These are phyloP conservation scores for Notothenia coriiceps DNA, from an alignment of 2,113 vertebrate species.

Conservation along the genomic window DNA sequence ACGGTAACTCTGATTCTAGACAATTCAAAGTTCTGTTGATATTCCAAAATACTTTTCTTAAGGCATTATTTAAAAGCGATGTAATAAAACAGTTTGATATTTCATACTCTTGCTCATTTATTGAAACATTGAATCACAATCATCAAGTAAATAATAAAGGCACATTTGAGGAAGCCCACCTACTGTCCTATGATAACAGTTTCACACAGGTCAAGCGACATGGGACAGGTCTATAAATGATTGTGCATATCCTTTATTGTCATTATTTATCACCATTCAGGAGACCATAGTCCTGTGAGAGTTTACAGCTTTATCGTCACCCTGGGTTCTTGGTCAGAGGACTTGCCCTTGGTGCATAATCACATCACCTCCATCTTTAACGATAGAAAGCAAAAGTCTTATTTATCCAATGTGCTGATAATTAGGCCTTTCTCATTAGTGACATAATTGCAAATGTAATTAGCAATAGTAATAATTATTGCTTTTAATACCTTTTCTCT, in stretches of 20 bases:
- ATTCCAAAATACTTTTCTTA: too few species aligned
- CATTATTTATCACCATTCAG: background rate
- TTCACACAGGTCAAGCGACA: background rate
- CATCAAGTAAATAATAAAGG: background rate
- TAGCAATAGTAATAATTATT: conserved; percentile 86
- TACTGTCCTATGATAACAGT: conserved; percentile 3
- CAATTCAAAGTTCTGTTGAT: background rate
- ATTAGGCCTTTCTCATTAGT: conserved; percentile 85
- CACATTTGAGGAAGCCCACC: conserved; percentile 4
- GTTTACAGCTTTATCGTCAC: conserved; percentile 15
- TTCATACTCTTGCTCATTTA: background rate
- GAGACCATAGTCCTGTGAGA: background rate
- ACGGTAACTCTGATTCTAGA: background rate
- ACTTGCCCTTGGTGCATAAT: conserved; percentile 43
- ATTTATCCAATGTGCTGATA: conserved; percentile 80
- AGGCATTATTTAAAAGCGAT: too few species aligned
- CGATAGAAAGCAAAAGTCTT: conserved; percentile 60
- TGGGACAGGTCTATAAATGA: conserved; percentile 5
- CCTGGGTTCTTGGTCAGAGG: conserved; percentile 45
- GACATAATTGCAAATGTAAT: conserved; percentile 87
- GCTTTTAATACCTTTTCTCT: conserved; percentile 84
- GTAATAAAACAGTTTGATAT: background rate
- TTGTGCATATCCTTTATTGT: conserved; percentile 6
- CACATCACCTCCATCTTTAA: conserved; percentile 56
- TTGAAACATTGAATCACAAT: background rate